Percentiles rank a stretch among this genome's conserved stretches.
phyloP scores from a whole-genome alignment of 2,888 invertebrate genomes.

The Eupithecia centaureata region DNA sequence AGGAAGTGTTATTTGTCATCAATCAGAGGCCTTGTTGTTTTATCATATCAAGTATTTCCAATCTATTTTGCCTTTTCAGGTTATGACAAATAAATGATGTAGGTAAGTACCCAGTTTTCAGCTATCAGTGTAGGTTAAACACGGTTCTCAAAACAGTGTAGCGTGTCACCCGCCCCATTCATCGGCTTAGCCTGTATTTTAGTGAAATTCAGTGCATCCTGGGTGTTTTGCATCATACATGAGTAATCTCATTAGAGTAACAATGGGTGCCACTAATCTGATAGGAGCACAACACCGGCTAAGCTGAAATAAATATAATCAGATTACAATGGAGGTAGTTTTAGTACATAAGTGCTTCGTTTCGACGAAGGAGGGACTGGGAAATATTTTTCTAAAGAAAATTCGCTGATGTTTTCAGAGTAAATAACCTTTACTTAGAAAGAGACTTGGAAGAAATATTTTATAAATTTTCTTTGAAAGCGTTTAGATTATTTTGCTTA shows the following conservation, averaged over 20 bases:
- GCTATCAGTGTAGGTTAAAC: background rate
- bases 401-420: background rate
- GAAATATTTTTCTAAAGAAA: background rate
- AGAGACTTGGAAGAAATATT: background rate
- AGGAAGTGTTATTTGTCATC: no score
- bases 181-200: slow-evolving; percentile 65
- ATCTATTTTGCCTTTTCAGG: no score
- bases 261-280: slow-evolving; percentile 68
- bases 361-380: background rate
- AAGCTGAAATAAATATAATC: slow-evolving; percentile 52
- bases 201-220: slow-evolving; percentile 59
- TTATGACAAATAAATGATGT: no score
- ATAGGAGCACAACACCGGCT: slow-evolving; percentile 52
- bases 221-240: slow-evolving; percentile 64
- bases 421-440: background rate
- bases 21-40: no score
- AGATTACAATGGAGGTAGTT: slow-evolving; percentile 48
- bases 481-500: background rate
- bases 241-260: slow-evolving; percentile 69
- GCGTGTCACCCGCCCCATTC: slow-evolving; percentile 55
- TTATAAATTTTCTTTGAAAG: background rate
- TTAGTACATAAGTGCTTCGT: no score
- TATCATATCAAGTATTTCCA: no score
- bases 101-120: background rate
- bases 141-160: slow-evolving; percentile 30